A percentile compares a stretch with the other conserved stretches of the same genome.
phyloP scores from a whole-genome alignment of 2,888 invertebrate genomes.

The Drosophila picticornis region DNA sequence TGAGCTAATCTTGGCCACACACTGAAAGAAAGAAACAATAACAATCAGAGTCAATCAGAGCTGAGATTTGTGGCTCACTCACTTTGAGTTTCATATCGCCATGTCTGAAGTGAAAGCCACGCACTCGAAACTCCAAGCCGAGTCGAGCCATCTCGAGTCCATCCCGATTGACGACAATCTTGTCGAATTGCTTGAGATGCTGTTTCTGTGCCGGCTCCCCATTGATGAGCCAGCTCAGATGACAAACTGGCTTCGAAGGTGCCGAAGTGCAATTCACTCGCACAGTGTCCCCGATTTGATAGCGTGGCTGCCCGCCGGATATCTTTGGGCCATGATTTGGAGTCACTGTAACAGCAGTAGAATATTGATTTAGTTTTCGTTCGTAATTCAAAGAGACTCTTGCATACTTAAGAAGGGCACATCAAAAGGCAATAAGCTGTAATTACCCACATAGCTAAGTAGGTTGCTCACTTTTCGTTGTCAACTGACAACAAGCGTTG shows the following conservation, averaged over 20 bases:
- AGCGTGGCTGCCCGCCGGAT: slow-evolving; percentile 91
- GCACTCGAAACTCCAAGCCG: slow-evolving; percentile 92
- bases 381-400: background rate
- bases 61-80: slow-evolving; percentile 29
- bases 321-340: slow-evolving; percentile 93
- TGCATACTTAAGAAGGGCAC: slow-evolving; percentile 40
- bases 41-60: background rate
- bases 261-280: slow-evolving; percentile 95
- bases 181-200: slow-evolving; percentile 86
- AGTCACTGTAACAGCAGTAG: slow-evolving; percentile 87
- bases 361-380: background rate
- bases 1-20: slow-evolving; percentile 94
- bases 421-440: slow-evolving; percentile 47
- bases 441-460: slow-evolving; percentile 44
- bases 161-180: slow-evolving; percentile 87
- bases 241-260: slow-evolving; percentile 92
- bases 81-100: slow-evolving; percentile 95
- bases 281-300: slow-evolving; percentile 93
- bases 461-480: background rate
- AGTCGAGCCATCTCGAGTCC: slow-evolving; percentile 91
- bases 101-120: slow-evolving; percentile 91
- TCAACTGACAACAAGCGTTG: background rate
- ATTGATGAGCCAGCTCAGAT: slow-evolving; percentile 94
- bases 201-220: slow-evolving; percentile 89
- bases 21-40: slow-evolving; percentile 85